Evolutionary conservation across 1,140 invertebrate genomes (phyloP).

Genomic region (Lepidostoma basale): DNA sequence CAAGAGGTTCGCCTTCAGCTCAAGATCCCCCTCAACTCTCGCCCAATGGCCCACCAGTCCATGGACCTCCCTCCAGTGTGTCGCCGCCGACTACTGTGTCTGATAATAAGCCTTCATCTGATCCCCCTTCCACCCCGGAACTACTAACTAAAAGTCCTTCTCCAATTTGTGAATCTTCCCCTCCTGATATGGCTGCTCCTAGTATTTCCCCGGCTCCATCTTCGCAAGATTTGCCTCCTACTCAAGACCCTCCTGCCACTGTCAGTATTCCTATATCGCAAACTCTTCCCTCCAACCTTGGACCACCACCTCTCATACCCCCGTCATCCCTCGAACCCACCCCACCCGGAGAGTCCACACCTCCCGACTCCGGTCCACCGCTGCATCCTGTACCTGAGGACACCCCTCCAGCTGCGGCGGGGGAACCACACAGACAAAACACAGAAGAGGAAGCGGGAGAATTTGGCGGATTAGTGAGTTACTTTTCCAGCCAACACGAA

Average conservation of each 20-base stretch:
- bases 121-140: neutral
- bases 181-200: neutral
- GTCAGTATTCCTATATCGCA: slow-evolving; percentile 48
- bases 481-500: slow-evolving; percentile 83
- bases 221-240: neutral
- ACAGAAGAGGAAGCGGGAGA: slow-evolving; percentile 69
- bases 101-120: neutral
- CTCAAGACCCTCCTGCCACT: slow-evolving; percentile 29
- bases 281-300: neutral
- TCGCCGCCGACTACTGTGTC: neutral
- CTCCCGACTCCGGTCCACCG: slow-evolving; percentile 49
- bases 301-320: neutral
- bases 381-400: slow-evolving; percentile 36
- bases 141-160: neutral
- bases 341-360: slow-evolving; percentile 30
- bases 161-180: neutral
- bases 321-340: neutral
- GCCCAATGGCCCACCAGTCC: slow-evolving; percentile 1
- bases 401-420: slow-evolving; percentile 14
- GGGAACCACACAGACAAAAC: slow-evolving; percentile 28
- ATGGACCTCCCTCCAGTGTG: slow-evolving; percentile 7
- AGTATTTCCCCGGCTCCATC: neutral
- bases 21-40: neutral
- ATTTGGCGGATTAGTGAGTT: slow-evolving; percentile 85
- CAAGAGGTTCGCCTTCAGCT: neutral